Conservation (phyloP, 2,797 vertebrate genomes). For the Kryptopterus vitreolus region DNA sequence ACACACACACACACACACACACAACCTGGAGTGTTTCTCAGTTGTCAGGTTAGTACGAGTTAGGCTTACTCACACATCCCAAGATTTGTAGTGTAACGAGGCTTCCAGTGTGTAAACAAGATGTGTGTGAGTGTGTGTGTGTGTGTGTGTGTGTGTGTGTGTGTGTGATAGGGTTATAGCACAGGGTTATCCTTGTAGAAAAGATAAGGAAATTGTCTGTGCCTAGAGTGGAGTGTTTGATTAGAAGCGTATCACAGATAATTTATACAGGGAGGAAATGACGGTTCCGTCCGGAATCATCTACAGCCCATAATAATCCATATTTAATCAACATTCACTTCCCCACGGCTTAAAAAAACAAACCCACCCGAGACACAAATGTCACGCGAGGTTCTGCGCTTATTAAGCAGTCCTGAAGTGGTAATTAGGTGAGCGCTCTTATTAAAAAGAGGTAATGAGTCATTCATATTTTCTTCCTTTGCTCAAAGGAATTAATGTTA, state of each 20-base stretch:
- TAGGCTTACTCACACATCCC: not conserved
- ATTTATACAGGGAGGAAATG: not conserved
- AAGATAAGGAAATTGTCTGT: not conserved
- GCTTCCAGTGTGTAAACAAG: not conserved
- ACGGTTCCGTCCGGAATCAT: not conserved
- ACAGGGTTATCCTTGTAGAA: not conserved
- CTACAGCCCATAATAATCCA: not conserved
- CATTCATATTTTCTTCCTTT: not conserved
- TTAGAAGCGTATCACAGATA: not conserved
- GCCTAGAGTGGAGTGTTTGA: not conserved
- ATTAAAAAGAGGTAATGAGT: conserved; percentile 10
- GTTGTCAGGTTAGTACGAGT: not conserved
- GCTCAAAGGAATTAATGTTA: not conserved
- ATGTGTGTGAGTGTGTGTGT: conserved; percentile 15
- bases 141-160: conserved; percentile 3
- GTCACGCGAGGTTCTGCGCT: not conserved
- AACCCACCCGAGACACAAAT: not conserved
- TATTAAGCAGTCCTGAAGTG: not conserved
- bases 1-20: not conserved
- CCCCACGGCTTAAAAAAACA: not conserved
- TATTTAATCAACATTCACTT: not conserved
- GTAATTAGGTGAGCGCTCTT: conserved; percentile 9
- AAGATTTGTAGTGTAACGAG: not conserved
- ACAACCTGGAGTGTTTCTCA: not conserved
- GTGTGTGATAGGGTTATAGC: not conserved